Base-by-base conservation (phyloP, 2,797 vertebrate species). In the Coranthus polyacanthus region DNA sequence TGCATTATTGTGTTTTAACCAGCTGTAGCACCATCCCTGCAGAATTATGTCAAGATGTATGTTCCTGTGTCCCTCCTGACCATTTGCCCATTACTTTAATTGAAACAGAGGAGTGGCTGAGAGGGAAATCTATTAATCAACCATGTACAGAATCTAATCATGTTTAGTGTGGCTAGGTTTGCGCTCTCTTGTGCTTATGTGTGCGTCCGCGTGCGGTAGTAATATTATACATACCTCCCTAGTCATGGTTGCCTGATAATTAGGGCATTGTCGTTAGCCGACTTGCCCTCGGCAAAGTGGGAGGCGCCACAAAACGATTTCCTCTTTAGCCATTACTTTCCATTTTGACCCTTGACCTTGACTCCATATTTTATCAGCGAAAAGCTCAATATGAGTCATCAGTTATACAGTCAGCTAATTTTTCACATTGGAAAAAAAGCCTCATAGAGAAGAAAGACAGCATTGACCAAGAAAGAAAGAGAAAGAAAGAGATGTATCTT, bases 271-370 rank as follows among this genome's bases (percentile, higher is more conserved):
- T 73, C 61, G 78, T 79, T 82, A 78, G 26, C 52, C 21, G 29
- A 3, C 4, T 51, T 37, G 20, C 24, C 71, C 50, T 59, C 26
- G 61, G 70, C 42, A 41, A 67, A 68, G 21, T 64, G 54, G 62
- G 65, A 52, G 36, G 68, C 78, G 24, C 42, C 24, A 36, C n/a
- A 37, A 54, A 44, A 24, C 44, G 43, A 65, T 50, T 50, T 44
- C 45, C 49, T 58, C 2, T 73, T 78, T 60, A 75, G 86, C 84
- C 81, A 36, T 58, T 54, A 29, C 49, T 47, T 57, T 68, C 47
- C 12, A 10, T 39, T 73, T 73, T 83, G 77, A 84, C 65, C 82
- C 39, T 61, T 85, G 60, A 84, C 79, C 73, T 17, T 82, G 81
- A 51, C 60, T 68, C 63, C 32, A 59, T 61, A 53, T 44, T 56